Evolutionary conservation across 1,140 invertebrate species (phyloP).

Genomic region (Drosophila funebris): DNA sequence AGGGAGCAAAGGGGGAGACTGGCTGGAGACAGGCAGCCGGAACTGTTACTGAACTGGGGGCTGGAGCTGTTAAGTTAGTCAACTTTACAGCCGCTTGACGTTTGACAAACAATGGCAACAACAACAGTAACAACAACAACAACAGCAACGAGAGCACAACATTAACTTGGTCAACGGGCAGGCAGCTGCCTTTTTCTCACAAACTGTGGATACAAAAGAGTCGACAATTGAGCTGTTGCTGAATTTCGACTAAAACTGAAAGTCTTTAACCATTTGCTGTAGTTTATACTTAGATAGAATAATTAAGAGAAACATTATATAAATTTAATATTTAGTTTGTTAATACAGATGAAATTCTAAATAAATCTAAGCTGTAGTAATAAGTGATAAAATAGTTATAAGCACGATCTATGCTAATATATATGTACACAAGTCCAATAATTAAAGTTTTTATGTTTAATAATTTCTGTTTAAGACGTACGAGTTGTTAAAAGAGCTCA

Average conservation of each 20-base stretch:
- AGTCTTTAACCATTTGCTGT: neutral
- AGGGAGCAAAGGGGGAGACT: neutral
- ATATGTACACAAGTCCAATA: too few relatives aligned
- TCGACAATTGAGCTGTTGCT: constrained; percentile 3
- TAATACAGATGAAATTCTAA: neutral
- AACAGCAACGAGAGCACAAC: constrained; percentile 5
- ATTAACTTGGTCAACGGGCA: constrained; percentile 44
- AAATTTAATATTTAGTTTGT: neutral
- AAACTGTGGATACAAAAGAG: constrained; percentile 4
- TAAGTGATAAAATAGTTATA: too few relatives aligned
- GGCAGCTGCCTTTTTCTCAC: constrained; percentile 36
- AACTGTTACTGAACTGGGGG: constrained; percentile 1
- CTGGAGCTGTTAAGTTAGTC: constrained; percentile 52
- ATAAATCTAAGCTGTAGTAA: too few relatives aligned
- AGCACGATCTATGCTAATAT: too few relatives aligned
- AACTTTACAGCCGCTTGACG: constrained; percentile 64
- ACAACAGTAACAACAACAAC: constrained; percentile 4
- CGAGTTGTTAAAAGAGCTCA: too few relatives aligned
- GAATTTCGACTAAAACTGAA: neutral
- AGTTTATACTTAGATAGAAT: neutral
- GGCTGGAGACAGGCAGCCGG: neutral
- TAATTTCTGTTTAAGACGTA: too few relatives aligned
- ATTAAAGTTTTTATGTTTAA: too few relatives aligned
- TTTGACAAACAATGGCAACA: constrained; percentile 66
- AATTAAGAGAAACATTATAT: neutral